Evolutionary conservation across 2,888 invertebrate genomes (phyloP).

Genomic region (Meteorus colon): DNA sequence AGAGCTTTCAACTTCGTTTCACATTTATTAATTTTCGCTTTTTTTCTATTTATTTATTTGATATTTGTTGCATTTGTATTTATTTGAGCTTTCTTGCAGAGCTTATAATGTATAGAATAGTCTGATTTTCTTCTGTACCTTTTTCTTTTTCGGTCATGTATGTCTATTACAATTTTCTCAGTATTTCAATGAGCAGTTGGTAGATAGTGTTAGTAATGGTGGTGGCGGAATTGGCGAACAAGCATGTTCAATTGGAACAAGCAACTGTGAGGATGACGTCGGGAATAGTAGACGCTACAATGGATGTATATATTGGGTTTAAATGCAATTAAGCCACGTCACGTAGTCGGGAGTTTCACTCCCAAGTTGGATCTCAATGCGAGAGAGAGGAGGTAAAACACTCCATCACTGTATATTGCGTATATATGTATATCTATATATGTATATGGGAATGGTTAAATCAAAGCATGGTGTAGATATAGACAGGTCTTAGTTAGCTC

Average conservation of each 20-base stretch:
- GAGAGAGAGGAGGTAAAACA: conserved; percentile 30
- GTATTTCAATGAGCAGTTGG: not conserved
- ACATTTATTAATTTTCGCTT: not conserved
- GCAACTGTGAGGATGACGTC: not conserved
- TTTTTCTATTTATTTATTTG: not conserved
- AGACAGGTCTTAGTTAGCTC: conserved; percentile 65
- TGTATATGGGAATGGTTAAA: conserved; percentile 64
- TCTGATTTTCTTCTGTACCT: not conserved
- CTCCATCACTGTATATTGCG: not conserved
- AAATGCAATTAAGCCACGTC: conserved; percentile 68
- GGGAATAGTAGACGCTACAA: not conserved
- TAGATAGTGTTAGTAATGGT: not conserved
- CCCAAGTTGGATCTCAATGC: conserved; percentile 17
- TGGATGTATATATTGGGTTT: conserved; percentile 44
- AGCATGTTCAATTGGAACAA: not conserved
- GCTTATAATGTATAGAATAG: not conserved
- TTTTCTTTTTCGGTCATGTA: not conserved
- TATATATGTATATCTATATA: not conserved
- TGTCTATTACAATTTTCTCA: not conserved
- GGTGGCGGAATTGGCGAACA: not conserved
- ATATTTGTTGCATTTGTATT: not conserved
- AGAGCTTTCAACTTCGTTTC: not conserved
- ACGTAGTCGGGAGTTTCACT: conserved; percentile 59
- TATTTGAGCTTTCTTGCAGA: not conserved
- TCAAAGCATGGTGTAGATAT: conserved; percentile 60